Conservation (phyloP, 2,888 invertebrate genomes). For the Hirudinaria manillensis region DNA sequence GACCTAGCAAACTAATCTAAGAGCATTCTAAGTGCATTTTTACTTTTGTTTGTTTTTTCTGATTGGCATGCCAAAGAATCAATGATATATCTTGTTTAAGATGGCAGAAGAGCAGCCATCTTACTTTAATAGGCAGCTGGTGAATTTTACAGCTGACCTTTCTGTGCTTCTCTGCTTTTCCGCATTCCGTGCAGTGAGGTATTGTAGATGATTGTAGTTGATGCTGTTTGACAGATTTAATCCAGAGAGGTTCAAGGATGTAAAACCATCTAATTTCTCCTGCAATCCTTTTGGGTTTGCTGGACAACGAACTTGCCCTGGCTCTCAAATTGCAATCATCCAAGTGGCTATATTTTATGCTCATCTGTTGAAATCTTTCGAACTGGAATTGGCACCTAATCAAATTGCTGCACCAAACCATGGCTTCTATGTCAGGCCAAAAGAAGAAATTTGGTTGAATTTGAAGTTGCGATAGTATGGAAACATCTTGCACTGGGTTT, state of each 20-base stretch:
- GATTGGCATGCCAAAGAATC: too few relatives aligned
- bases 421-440: constrained; percentile 51
- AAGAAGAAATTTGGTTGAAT: constrained; percentile 41
- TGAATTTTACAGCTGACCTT: too few relatives aligned
- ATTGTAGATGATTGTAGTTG: background rate
- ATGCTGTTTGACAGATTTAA: constrained; percentile 46
- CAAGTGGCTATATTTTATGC: constrained; percentile 45
- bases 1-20: too few relatives aligned
- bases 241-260: constrained; percentile 50
- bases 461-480: too few relatives aligned
- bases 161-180: too few relatives aligned
- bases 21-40: too few relatives aligned
- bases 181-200: too few relatives aligned
- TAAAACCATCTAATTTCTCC: constrained; percentile 42
- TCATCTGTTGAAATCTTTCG: constrained; percentile 46
- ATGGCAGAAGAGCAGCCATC: too few relatives aligned
- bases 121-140: too few relatives aligned
- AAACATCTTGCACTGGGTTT: too few relatives aligned
- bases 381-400: constrained; percentile 48
- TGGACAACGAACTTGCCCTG: constrained; percentile 49
- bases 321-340: constrained; percentile 44
- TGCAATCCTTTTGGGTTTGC: constrained; percentile 54
- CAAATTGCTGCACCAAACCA: constrained; percentile 48
- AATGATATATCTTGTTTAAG: too few relatives aligned
- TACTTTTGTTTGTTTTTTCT: too few relatives aligned